phyloP scores from a whole-genome alignment of 2,888 invertebrate genomes.

The Pinctada fucata region DNA sequence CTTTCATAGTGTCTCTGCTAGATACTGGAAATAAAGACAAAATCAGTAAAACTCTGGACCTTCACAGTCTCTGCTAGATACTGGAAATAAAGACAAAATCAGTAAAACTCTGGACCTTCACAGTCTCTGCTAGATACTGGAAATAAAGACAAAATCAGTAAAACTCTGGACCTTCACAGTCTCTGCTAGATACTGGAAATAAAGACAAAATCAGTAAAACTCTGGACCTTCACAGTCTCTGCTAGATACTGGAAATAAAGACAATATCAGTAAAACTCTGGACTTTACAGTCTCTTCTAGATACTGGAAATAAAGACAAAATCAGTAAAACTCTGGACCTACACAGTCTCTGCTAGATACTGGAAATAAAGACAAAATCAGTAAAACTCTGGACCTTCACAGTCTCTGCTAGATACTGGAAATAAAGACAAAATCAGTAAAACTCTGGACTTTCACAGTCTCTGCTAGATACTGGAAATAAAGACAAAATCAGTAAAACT shows the following conservation, averaged over 20 bases:
- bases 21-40: conserved; percentile 29
- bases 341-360: conserved; percentile 35
- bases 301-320: conserved; percentile 30
- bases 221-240: conserved; percentile 35
- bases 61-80: conserved; percentile 36
- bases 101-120: conserved; percentile 29
- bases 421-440: conserved; percentile 4
- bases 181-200: conserved; percentile 36
- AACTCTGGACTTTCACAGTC: conserved; percentile 26
- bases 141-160: conserved; percentile 8
- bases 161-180: conserved; percentile 29
- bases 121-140: conserved; percentile 35
- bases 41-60: conserved; percentile 12
- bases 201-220: neutral
- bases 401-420: conserved; percentile 35
- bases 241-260: conserved; percentile 34
- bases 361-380: conserved; percentile 19
- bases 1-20: conserved; percentile 32
- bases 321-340: no score
- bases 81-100: conserved; percentile 23
- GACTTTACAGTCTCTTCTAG: conserved; percentile 34
- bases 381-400: conserved; percentile 29
- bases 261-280: neutral
- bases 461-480: conserved; percentile 36
- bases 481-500: neutral